Evolutionary conservation across 1,140 invertebrate species (phyloP).

Genomic region (Aphelenchoides fujianensis): DNA sequence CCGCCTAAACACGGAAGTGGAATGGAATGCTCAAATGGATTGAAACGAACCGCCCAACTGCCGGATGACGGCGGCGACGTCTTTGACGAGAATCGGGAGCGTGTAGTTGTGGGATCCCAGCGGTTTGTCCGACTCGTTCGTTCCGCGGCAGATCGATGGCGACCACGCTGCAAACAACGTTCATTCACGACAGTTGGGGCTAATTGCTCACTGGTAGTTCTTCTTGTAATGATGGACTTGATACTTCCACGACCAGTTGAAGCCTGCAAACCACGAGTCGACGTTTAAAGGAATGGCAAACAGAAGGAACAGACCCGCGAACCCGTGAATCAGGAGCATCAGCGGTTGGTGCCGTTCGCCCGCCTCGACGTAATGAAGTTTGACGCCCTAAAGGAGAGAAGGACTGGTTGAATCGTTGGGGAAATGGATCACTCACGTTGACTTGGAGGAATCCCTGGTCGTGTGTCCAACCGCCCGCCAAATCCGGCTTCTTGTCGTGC

Average conservation of each 20-base stretch:
- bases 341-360: neutral
- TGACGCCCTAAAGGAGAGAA: slow-evolving; percentile 13
- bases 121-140: slow-evolving; percentile 62
- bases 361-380: slow-evolving; percentile 33
- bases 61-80: slow-evolving; percentile 59
- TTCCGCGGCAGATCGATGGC: slow-evolving; percentile 63
- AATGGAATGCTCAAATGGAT: neutral
- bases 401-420: neutral
- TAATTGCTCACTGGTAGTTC: slow-evolving; percentile 54
- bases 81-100: slow-evolving; percentile 48
- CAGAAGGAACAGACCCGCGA: no score
- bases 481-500: slow-evolving; percentile 2
- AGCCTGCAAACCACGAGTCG: no score
- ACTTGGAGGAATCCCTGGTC: neutral
- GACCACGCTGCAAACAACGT: slow-evolving; percentile 56
- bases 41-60: neutral
- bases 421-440: neutral
- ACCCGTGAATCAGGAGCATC: slow-evolving; percentile 21
- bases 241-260: slow-evolving; percentile 14
- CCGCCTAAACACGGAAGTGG: neutral
- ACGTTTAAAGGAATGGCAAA: no score
- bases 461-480: neutral
- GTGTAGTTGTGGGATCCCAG: slow-evolving; percentile 50
- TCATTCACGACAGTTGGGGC: neutral
- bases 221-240: slow-evolving; percentile 59